phyloP scores from a whole-genome alignment of 2,888 invertebrate genomes.

The Nemapogon koenigi region DNA sequence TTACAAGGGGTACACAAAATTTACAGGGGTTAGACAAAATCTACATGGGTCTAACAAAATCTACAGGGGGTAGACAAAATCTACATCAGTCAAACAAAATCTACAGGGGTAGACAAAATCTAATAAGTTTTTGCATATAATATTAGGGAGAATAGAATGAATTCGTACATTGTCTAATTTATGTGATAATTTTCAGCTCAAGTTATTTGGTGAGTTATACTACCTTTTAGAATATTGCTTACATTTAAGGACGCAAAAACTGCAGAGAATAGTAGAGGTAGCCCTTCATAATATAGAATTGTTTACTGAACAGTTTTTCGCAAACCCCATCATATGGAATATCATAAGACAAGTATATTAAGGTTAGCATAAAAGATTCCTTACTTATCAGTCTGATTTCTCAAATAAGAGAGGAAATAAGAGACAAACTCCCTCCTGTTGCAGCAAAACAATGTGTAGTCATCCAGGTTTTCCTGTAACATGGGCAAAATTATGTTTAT shows the following conservation, averaged over 20 bases:
- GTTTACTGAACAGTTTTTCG: slow-evolving; percentile 19
- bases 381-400: slow-evolving; percentile 61
- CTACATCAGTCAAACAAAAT: too few relatives aligned
- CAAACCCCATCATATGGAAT: slow-evolving; percentile 3
- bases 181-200: too few relatives aligned
- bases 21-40: too few relatives aligned
- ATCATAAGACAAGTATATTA: neutral
- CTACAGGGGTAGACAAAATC: too few relatives aligned
- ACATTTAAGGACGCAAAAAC: neutral
- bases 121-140: too few relatives aligned
- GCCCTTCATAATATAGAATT: slow-evolving; percentile 1
- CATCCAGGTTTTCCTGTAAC: slow-evolving; percentile 43
- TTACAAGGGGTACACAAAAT: too few relatives aligned
- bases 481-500: too few relatives aligned
- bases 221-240: neutral
- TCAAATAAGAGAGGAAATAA: slow-evolving; percentile 62
- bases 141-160: too few relatives aligned
- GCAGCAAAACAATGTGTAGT: slow-evolving; percentile 40
- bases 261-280: neutral
- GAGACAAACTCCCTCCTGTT: slow-evolving; percentile 59
- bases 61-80: too few relatives aligned
- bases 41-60: too few relatives aligned
- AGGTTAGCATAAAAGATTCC: slow-evolving; percentile 14
- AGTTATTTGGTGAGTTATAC: too few relatives aligned
- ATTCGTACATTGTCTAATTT: too few relatives aligned